Base-by-base conservation (phyloP, 1,140 invertebrate genomes). In the Drosophila rufa region DNA sequence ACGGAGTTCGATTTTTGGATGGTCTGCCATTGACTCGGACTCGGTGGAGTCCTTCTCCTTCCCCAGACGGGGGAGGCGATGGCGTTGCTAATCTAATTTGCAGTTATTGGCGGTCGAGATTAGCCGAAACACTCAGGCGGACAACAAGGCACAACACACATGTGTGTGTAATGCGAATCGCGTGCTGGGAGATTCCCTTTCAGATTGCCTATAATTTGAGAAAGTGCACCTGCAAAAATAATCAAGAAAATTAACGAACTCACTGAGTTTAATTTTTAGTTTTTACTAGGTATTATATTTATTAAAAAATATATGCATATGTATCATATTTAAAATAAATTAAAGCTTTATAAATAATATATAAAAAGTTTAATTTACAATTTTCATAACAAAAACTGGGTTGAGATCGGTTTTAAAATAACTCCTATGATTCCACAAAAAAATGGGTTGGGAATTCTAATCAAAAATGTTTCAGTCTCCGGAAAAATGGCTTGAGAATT, bases 11-110 rank as follows among this genome's bases (percentile, higher is more conserved):
- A 40, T 22, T 36, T 56, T 38, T 50, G 42, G 30, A 51, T 51
- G 70, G 67, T 73, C 66, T 59, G 38, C 45, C 36, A 47, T 45
- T 46, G 66, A 51, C 15, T 58, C 4, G 22, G 8, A 47, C 22
- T 11, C 22, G 22, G 40, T 65, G 51, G 61, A 59, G 22, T 42
- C 19, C 43, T n/a, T 7, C 51, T 40, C 65, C 60, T 65, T 19
- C 46, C 0, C 15, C 4, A 6, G 9, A 0, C 9, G 33, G 33
- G 2, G 33, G 11, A 12, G 9, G 14, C 51, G 22, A 51, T 73
- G 69, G 75, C 82, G 80, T 89, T 68, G 53, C 84, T 89, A 89
- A 89, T 89, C 80, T 89, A 90, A 89, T 89, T 89, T 89, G 84
- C 84, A 80, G 85, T 89, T 89, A 90, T 89, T 90, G 84, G 84